Percentiles rank a stretch among this genome's conserved stretches.
Evolutionary conservation across 2,797 vertebrate genomes (phyloP).

Genomic region (Hirundo rustica): DNA sequence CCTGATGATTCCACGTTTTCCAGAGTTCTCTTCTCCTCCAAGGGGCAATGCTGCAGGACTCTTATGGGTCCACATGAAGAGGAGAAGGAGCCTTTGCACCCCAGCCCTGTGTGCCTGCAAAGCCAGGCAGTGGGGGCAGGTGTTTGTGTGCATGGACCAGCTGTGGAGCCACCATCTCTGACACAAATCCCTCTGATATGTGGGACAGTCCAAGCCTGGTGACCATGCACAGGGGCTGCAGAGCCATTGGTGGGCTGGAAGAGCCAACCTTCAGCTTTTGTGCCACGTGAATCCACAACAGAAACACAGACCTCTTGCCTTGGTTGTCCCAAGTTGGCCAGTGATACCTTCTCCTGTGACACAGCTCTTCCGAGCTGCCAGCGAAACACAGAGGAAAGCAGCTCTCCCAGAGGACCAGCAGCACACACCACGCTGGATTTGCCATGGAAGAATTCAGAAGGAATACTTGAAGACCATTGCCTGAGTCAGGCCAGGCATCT

Average conservation of each 20-base stretch:
- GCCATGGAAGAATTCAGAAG: not conserved
- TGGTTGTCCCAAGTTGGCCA: not conserved
- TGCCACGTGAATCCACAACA: not conserved
- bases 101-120: not conserved
- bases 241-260: not conserved
- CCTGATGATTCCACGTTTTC: constrained; percentile 2
- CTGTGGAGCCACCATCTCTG: not conserved
- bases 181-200: accelerated
- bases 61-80: not conserved
- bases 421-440: not conserved
- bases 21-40: not conserved
- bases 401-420: not conserved
- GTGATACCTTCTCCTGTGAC: not conserved
- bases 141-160: accelerated
- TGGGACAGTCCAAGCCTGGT: not conserved
- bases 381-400: not conserved
- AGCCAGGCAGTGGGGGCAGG: not conserved
- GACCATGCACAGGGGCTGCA: accelerated
- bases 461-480: not conserved
- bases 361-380: not conserved
- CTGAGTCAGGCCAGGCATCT: not conserved
- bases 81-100: not conserved
- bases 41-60: not conserved
- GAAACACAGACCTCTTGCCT: not conserved
- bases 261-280: not conserved